phyloP scores from a whole-genome alignment of 2,797 vertebrate genomes.

The Galaxias olidus region DNA sequence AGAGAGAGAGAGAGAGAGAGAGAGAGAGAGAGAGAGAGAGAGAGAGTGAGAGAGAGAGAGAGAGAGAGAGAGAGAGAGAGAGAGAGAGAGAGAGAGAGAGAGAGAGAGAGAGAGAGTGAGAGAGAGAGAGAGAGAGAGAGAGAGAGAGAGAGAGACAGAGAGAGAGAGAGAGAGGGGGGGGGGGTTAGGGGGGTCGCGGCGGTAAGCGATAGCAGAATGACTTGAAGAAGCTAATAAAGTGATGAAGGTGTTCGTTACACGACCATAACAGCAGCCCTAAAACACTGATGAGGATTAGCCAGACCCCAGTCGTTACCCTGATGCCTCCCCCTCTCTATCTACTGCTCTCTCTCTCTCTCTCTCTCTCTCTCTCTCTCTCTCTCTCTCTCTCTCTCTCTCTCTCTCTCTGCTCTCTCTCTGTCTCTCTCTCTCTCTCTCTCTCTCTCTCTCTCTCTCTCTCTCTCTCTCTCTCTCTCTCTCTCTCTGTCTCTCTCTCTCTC shows the following conservation, averaged over 20 bases:
- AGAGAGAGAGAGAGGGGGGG: constrained; percentile 36
- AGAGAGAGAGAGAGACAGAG: constrained; percentile 50
- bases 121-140: constrained; percentile 45
- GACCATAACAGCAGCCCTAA: constrained; percentile 79
- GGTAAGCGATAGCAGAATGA: constrained; percentile 77
- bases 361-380: constrained; percentile 20
- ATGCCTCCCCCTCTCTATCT: constrained; percentile 37
- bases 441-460: constrained; percentile 1
- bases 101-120: no score
- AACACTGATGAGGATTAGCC: constrained; percentile 79
- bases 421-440: constrained; percentile 51
- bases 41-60: constrained; percentile 56
- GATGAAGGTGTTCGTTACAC: constrained; percentile 81
- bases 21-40: constrained; percentile 45
- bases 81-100: constrained; percentile 37
- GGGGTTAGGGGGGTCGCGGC: constrained; percentile 69
- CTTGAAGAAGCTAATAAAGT: constrained; percentile 82
- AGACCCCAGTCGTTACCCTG: constrained; percentile 70
- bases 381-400: no score
- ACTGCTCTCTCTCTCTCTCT: constrained; percentile 19
- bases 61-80: constrained; percentile 33
- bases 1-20: constrained; percentile 33
- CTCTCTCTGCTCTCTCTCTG: constrained; percentile 20
- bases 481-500: not conserved
- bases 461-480: constrained; percentile 30